Evolutionary conservation across 2,113 vertebrate genomes (phyloP), one percentile per base, ranked within the genome.

Genomic region (Anhinga rufa): DNA sequence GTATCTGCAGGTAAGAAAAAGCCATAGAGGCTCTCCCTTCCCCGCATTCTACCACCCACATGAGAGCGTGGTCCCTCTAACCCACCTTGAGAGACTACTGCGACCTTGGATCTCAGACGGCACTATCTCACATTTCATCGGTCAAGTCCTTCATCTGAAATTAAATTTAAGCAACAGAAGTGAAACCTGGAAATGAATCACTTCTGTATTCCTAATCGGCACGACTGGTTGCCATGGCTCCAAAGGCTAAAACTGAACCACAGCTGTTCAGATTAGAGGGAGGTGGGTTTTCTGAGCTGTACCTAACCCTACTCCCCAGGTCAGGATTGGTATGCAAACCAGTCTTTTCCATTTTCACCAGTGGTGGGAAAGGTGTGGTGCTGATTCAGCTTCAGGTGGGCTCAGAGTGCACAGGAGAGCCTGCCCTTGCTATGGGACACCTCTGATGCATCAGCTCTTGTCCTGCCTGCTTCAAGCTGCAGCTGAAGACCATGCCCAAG

Each of bases 121-220:
- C 65, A 48, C 69, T 62, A 60, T 31, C 74, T 82, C 49, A 40
- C 4, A 48, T 4, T 61, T 24, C n/a, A 29, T 29, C 0, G 1
- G 16, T 31, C 36, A 85, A 85, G 34, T 28, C 32, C 58, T 94
- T 40, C 18, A 36, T 65, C 49, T 77, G 75, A 91, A 91, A 94
- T 61, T 72, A 77, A 76, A 82, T 48, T 62, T 71, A 51, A 94
- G 25, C 64, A 66, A 31, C 1, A 92, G 91, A 96, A 96, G 81
- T 87, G 91, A 95, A 96, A 95, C 76, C 74, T 88, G 80, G 88
- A 86, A 93, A 96, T 84, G 49, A 87, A 79, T 94, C 86, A 91
- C 70, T 96, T 96, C 72, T 85, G 34, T 72, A 87, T 94, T 93
- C 77, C 86, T 91, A 36, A 82, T 82, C 0, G 1, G 44, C 42